These are phyloP conservation scores for Apodemia zela DNA, from an alignment of 2,888 invertebrate genomes.

Conservation along the genomic window DNA sequence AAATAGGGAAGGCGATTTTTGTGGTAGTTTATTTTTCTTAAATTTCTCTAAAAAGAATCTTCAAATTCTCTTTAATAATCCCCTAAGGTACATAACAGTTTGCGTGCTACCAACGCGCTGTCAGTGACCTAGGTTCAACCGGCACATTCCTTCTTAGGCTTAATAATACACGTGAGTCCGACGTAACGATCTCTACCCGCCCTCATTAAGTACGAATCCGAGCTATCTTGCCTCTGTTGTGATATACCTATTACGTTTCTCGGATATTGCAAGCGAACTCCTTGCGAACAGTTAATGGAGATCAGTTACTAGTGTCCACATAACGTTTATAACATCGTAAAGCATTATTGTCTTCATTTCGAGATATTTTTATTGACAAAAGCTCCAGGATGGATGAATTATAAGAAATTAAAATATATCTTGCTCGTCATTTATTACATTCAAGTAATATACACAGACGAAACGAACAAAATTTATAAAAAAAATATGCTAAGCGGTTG, in stretches of 20 bases:
- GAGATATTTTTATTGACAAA: not conserved
- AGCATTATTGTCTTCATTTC: not conserved
- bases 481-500: no score
- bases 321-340: conserved; percentile 13
- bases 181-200: conserved; percentile 64
- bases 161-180: conserved; percentile 74
- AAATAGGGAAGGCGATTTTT: no score
- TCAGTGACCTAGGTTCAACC: conserved; percentile 63
- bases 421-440: no score
- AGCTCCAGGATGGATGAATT: no score
- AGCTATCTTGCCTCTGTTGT: conserved; percentile 14
- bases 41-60: not conserved
- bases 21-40: no score
- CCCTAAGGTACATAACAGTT: conserved; percentile 39
- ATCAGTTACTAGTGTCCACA: conserved; percentile 22
- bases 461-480: no score
- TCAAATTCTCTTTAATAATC: conserved; percentile 3
- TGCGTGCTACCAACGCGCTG: conserved; percentile 55
- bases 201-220: conserved; percentile 59
- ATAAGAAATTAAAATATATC: not conserved
- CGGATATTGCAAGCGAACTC: conserved; percentile 24
- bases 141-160: conserved; percentile 72
- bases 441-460: no score
- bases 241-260: conserved; percentile 19
- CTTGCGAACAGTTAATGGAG: conserved; percentile 27